Percentiles rank a stretch among this genome's conserved stretches.
phyloP scores from a whole-genome alignment of 2,888 invertebrate genomes.

The Drosophila stalkeri region DNA sequence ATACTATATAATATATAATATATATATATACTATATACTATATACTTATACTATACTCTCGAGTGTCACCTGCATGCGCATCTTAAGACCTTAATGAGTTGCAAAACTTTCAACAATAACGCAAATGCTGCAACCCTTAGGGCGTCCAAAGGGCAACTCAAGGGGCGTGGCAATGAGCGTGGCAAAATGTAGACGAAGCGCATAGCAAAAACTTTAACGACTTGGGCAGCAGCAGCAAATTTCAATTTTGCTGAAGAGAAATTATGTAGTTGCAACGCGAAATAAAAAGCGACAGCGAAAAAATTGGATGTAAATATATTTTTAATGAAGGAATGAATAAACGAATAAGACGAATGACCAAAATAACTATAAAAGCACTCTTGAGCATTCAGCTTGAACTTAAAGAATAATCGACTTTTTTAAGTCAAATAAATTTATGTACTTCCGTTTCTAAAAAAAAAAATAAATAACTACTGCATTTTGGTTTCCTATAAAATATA shows the following conservation, averaged over 20 bases:
- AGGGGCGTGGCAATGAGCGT: background rate
- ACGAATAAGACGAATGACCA: constrained; percentile 2
- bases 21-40: background rate
- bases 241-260: constrained; percentile 9
- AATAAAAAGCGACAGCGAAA: background rate
- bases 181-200: background rate
- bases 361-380: background rate
- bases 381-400: background rate
- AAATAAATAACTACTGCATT: too few relatives aligned
- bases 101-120: constrained; percentile 37
- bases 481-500: too few relatives aligned
- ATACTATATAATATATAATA: background rate
- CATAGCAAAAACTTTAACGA: constrained; percentile 19
- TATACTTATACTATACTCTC: background rate
- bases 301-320: background rate
- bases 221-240: constrained; percentile 17
- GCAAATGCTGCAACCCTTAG: background rate
- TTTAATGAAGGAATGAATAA: background rate
- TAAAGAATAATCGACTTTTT: background rate
- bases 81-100: constrained; percentile 50
- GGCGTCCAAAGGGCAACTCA: background rate
- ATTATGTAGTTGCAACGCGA: constrained; percentile 8
- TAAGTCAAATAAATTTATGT: too few relatives aligned
- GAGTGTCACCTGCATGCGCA: constrained; percentile 13
- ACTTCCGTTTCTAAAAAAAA: too few relatives aligned